These are phyloP conservation scores for Drosophila pseudoobscura DNA, from an alignment of 1,140 invertebrate species.

Conservation along the genomic window DNA sequence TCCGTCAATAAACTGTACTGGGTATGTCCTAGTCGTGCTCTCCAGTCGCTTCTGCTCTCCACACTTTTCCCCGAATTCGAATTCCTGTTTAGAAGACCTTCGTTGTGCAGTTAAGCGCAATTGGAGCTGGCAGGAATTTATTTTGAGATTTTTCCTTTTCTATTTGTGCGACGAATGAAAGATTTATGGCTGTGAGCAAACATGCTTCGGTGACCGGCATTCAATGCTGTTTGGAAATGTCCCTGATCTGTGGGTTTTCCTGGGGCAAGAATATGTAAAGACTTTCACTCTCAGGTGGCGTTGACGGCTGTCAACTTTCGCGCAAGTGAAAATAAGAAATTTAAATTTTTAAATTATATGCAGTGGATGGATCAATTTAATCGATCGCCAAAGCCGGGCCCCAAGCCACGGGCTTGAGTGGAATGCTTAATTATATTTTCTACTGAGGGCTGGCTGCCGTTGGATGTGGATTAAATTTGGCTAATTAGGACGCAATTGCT, in stretches of 20 bases:
- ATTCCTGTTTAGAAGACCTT: neutral
- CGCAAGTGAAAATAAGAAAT: conserved; percentile 68
- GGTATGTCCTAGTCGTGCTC: neutral
- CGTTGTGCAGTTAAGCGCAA: conserved; percentile 9
- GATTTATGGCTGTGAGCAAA: conserved; percentile 3
- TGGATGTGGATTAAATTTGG: conserved; percentile 57
- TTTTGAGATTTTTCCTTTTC: conserved; percentile 14
- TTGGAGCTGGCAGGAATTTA: conserved; percentile 10
- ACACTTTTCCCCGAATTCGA: neutral
- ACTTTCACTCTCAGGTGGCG: conserved; percentile 60
- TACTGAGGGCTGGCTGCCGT: conserved; percentile 25
- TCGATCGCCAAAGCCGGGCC: conserved; percentile 30
- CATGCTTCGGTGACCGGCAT: conserved; percentile 1
- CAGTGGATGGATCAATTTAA: conserved; percentile 63
- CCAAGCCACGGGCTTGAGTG: conserved; percentile 34
- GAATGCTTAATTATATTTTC: conserved; percentile 67
- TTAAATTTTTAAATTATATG: conserved; percentile 64
- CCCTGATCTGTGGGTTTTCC: conserved; percentile 13
- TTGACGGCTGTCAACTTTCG: conserved; percentile 48
- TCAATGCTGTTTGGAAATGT: conserved; percentile 6
- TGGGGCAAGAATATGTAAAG: conserved; percentile 41
- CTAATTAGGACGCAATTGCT: conserved; percentile 72
- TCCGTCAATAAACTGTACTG: too few relatives aligned
- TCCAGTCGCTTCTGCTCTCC: neutral
- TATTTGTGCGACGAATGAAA: neutral